Conservation (phyloP, 2,113 vertebrate species). For the Carollia perspicillata region DNA sequence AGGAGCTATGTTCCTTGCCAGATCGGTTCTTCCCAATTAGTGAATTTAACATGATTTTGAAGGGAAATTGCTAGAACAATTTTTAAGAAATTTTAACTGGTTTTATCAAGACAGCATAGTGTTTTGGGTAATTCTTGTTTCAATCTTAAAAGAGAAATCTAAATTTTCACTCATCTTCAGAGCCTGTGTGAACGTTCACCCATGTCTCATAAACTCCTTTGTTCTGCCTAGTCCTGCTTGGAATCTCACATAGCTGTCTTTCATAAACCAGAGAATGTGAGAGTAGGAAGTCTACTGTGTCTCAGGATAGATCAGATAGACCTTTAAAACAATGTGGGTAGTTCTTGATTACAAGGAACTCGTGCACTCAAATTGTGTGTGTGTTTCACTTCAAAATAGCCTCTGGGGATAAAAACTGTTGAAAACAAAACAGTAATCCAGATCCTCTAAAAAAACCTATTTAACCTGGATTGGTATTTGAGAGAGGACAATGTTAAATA, state of each 20-base stretch:
- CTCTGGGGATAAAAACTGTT: neutral
- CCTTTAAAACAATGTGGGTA: neutral
- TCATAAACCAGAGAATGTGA: neutral
- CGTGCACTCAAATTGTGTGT: neutral
- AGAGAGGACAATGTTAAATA: neutral
- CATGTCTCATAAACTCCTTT: neutral
- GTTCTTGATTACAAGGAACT: neutral
- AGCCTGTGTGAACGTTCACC: rapidly evolving
- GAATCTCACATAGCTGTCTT: neutral
- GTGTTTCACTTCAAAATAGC: neutral
- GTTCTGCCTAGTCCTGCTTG: neutral
- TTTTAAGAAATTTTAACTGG: constrained; percentile 11
- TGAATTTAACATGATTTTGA: constrained; percentile 37
- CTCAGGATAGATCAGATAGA: neutral
- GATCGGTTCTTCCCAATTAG: constrained; percentile 46
- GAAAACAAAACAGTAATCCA: neutral
- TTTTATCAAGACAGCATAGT: neutral
- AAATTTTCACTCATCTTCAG: neutral
- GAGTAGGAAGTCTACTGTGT: neutral
- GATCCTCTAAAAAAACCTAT: neutral
- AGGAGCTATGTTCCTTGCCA: neutral
- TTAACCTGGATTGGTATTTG: neutral
- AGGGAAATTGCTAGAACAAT: neutral
- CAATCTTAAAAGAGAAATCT: neutral
- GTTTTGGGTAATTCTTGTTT: neutral